Percentiles rank a stretch among this genome's conserved stretches.
Evolutionary conservation across 2,888 invertebrate species (phyloP).

Genomic region (Amiota mariae): DNA sequence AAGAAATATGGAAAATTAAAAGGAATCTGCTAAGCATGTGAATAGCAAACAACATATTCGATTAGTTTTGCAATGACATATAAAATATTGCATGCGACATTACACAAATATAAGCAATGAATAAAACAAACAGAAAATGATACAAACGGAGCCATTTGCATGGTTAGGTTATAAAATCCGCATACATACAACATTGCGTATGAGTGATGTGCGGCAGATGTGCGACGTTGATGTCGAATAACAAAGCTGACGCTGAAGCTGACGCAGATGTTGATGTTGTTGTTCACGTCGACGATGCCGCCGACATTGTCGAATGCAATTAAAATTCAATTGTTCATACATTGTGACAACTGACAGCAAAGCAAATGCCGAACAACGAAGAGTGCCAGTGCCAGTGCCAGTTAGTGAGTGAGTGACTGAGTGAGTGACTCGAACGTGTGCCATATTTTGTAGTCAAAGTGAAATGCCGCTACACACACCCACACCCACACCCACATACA

Average conservation of each 20-base stretch:
- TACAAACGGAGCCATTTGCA: constrained; percentile 3
- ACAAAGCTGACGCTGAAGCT: too few relatives aligned
- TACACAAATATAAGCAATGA: background rate
- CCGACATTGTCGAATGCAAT: constrained; percentile 38
- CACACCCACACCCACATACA: background rate
- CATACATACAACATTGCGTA: constrained; percentile 18
- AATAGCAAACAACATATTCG: background rate
- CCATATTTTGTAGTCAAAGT: constrained; percentile 41
- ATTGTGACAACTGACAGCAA: constrained; percentile 33
- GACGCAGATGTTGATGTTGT: too few relatives aligned
- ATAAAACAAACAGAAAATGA: background rate
- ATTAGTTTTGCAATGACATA: constrained; percentile 16
- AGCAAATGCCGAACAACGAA: background rate
- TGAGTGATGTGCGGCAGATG: constrained; percentile 26
- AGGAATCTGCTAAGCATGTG: background rate
- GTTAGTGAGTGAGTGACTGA: too few relatives aligned
- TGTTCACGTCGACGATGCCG: too few relatives aligned
- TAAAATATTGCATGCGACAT: too few relatives aligned
- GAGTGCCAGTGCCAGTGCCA: too few relatives aligned
- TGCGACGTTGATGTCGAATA: background rate
- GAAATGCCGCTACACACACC: background rate
- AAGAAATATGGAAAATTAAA: too few relatives aligned
- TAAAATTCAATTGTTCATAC: constrained; percentile 47
- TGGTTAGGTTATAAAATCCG: constrained; percentile 6
- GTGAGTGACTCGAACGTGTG: constrained; percentile 52